A percentile compares a stretch with the other conserved stretches of the same genome.
phyloP scores from a whole-genome alignment of 1,140 invertebrate genomes.

The Ips nitidus region DNA sequence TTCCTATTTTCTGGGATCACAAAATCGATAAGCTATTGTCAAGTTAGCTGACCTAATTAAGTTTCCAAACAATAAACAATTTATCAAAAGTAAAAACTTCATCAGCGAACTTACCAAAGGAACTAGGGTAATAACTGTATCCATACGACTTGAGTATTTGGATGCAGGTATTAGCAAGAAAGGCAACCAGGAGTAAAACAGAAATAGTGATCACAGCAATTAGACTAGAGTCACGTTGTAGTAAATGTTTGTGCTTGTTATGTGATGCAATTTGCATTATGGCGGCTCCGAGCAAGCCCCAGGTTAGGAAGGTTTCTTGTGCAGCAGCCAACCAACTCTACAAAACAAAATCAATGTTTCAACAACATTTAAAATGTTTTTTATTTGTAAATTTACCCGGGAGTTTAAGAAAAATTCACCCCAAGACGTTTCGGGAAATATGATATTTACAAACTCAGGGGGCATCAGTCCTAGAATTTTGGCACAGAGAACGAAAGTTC shows the following conservation, averaged over 20 bases:
- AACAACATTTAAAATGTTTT: slow-evolving; percentile 13
- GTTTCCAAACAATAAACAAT: no score
- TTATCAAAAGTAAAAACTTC: no score
- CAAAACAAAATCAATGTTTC: slow-evolving; percentile 33
- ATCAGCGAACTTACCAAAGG: slow-evolving; percentile 70
- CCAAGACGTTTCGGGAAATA: slow-evolving; percentile 77
- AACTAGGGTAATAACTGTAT: slow-evolving; percentile 75
- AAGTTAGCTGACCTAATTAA: no score
- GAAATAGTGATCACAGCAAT: slow-evolving; percentile 77
- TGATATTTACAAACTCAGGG: slow-evolving; percentile 62
- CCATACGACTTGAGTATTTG: slow-evolving; percentile 71
- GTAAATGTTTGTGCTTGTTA: slow-evolving; percentile 66
- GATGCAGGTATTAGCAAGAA: slow-evolving; percentile 79
- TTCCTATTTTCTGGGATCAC: no score
- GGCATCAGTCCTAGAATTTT: slow-evolving; percentile 74
- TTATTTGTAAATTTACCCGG: slow-evolving; percentile 55
- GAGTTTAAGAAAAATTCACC: slow-evolving; percentile 82
- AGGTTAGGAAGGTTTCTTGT: slow-evolving; percentile 85
- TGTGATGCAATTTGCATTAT: slow-evolving; percentile 81
- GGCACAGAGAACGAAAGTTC: slow-evolving; percentile 69
- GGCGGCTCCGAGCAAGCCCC: slow-evolving; percentile 84
- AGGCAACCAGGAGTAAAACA: slow-evolving; percentile 71
- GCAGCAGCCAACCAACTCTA: slow-evolving; percentile 86
- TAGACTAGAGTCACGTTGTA: slow-evolving; percentile 76
- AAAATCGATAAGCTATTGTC: no score